Evolutionary conservation across 2,888 invertebrate species (phyloP), one percentile per base, ranked within the genome.

Genomic region (Metopia argyrocephala): DNA sequence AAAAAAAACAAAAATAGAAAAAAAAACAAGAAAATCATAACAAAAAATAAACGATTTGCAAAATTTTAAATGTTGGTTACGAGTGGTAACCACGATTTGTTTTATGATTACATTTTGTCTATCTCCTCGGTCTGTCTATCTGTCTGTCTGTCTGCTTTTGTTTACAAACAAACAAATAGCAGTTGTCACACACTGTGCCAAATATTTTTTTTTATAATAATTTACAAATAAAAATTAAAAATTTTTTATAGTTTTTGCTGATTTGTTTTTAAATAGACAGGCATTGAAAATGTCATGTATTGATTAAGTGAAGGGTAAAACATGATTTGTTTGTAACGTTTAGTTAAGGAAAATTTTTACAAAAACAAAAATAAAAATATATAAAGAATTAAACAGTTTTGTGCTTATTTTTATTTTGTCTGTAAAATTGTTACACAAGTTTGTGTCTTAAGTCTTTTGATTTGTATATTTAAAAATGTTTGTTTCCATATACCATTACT

Each of bases 221-320:
- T n/a, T n/a, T 25, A 27, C 6, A 0, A 6, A 56, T 2, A 56
- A 56, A 27, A 27, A 56, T 1, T 5, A 9, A 38, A 38, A 6
- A 21, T 52, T 52, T 52, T 21, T 25, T 52, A 12, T 23, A 3
- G 21, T 25, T 27, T 54, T 45, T 66, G 15, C 38, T 38, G 38
- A 38, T 25, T 61, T 27, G n/a, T 57, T 52, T n/a, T 45, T 45
- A 15, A n/a, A 25, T 25, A 56, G 56, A 31, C 69, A 76, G 65
- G 46, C 75, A 61, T 76, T 76, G 68, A 64, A 76, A 76, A 76
- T 59, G 70, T 52, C 45, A 46, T 71, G 65, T 62, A 73, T 81
- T 75, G 78, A 75, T 75, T 81, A 81, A 81, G 81, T 81, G 81
- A 81, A 78, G 78, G 81, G 74, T 81, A 78, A 78, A 66, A 78